Base-by-base conservation (phyloP, 2,113 vertebrate genomes). In the Notothenia rossii region DNA sequence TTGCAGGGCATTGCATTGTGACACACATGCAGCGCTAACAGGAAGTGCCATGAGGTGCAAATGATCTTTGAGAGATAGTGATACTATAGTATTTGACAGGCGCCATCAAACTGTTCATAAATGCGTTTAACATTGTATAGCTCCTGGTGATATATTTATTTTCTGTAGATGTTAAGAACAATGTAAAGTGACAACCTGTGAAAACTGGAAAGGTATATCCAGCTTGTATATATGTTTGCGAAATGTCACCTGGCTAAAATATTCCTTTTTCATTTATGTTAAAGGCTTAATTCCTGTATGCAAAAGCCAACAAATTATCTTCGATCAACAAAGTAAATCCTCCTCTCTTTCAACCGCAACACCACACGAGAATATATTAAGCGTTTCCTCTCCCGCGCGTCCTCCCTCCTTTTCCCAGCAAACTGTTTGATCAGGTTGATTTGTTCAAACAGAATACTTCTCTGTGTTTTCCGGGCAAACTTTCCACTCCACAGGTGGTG, bases 361-460 rank as follows among this genome's bases (percentile, higher is more conserved):
- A 66, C n/a, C 50, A 46, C 69, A 74, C 0, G 15, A 65, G 64
- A 56, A 61, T 63, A 14, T 71, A 70, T 79, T 73, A 4, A 33
- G 60, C 43, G 25, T 58, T 64, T 43, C n/a, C 67, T 12, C 59
- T 46, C 62, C 50, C 56, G 25, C 2, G 3, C 20, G 54, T 29
- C 68, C 33, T 45, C 63, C 51, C 46, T 40, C 13, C 60, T 51
- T 50, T 40, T 45, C 73, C 62, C 77, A 4, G 66, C 62, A 63
- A 58, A 70, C 77, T 90, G 91, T 94, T 93, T 93, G 91, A 93
- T 88, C 86, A 83, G 82, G 84, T 80, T 91, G 90, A 92, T 89
- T 86, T 84, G 77, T 84, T 89, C 91, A 92, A 92, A 94, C 89
- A 91, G 68, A 73, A 50, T 65, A 12, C 13, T 40, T 56, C 68